Percentiles rank a stretch among this genome's conserved stretches.
These are phyloP conservation scores for Parus major DNA, from an alignment of 2,113 vertebrate genomes.

Conservation along the genomic window DNA sequence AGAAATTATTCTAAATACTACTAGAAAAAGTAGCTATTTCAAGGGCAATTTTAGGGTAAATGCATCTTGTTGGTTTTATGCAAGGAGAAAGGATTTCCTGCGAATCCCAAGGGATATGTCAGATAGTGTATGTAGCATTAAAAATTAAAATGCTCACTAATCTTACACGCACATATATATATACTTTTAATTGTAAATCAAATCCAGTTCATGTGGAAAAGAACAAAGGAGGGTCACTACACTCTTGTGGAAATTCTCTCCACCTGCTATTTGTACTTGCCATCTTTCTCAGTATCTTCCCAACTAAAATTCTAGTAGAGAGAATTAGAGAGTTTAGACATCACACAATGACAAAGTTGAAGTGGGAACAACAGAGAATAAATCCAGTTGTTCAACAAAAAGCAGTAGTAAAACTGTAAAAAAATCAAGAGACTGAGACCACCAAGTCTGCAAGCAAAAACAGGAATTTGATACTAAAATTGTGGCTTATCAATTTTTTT, in stretches of 20 bases:
- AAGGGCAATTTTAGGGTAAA: constrained; percentile 16
- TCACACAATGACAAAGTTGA: background rate
- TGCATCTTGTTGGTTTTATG: background rate
- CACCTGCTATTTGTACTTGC: background rate
- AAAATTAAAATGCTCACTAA: constrained; percentile 22
- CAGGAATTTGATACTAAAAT: background rate
- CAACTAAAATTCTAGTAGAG: background rate
- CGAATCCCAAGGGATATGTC: background rate
- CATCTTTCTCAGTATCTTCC: background rate
- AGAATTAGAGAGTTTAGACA: background rate
- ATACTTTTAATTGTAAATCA: background rate
- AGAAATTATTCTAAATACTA: background rate
- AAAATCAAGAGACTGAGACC: background rate
- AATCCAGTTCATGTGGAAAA: background rate
- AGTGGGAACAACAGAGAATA: background rate
- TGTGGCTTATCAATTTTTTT: background rate
- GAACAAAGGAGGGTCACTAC: background rate
- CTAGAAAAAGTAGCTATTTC: background rate
- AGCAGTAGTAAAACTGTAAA: background rate
- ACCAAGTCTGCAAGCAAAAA: background rate
- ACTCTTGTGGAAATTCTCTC: background rate
- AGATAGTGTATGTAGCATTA: background rate
- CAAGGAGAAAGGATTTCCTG: constrained; percentile 6
- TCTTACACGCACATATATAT: background rate
- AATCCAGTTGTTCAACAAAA: background rate